phyloP scores from a whole-genome alignment of 1,140 invertebrate species.

The Drosophila pseudoobscura region DNA sequence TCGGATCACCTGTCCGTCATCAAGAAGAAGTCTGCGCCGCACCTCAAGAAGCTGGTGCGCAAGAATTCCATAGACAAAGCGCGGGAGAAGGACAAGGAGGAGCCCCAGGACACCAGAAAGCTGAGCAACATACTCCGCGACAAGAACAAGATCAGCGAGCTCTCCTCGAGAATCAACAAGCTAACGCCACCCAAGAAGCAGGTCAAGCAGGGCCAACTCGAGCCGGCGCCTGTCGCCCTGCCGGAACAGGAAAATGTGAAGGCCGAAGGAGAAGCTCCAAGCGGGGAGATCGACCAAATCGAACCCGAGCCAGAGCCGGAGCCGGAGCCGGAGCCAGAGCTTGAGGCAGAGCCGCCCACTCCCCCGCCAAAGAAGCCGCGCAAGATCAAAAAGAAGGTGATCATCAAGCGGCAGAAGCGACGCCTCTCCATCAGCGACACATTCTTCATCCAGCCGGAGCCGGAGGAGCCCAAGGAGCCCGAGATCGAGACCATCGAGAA shows the following conservation, averaged over 20 bases:
- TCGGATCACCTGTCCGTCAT: conserved; percentile 24
- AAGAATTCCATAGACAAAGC: conserved; percentile 72
- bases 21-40: conserved; percentile 50
- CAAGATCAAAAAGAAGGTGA: conserved; percentile 79
- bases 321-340: conserved; percentile 12
- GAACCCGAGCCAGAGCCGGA: conserved; percentile 3
- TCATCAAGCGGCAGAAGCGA: conserved; percentile 75
- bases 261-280: neutral
- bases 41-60: conserved; percentile 68
- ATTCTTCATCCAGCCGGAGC: conserved; percentile 65
- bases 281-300: neutral
- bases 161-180: conserved; percentile 57
- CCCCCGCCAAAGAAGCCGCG: conserved; percentile 66
- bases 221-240: neutral
- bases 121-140: conserved; percentile 65
- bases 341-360: conserved; percentile 25
- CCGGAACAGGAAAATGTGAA: neutral
- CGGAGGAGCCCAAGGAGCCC: conserved; percentile 58
- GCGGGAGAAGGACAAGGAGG: conserved; percentile 18
- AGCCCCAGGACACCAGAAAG: neutral
- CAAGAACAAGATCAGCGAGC: conserved; percentile 63
- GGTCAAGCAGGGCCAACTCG: conserved; percentile 29
- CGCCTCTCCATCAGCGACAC: conserved; percentile 73
- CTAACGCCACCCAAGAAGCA: conserved; percentile 69
- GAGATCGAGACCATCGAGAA: conserved; percentile 78